These are phyloP conservation scores for Philaethria dido DNA, from an alignment of 2,888 invertebrate species.

Conservation along the genomic window DNA sequence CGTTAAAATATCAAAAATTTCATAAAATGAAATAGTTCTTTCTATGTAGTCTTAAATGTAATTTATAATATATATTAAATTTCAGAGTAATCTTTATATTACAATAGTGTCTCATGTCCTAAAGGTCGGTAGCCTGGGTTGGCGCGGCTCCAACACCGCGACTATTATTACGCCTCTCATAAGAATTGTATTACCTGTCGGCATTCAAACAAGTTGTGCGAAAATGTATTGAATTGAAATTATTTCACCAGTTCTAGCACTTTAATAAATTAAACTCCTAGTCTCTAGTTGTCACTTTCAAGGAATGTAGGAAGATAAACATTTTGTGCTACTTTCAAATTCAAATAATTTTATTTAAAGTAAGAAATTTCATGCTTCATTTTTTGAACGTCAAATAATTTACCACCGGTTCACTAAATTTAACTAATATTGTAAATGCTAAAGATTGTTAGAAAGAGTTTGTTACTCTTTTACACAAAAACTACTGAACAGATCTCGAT, in stretches of 20 bases:
- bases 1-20: no score
- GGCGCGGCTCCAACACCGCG: constrained; percentile 34
- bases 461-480: no score
- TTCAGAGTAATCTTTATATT: constrained; percentile 2
- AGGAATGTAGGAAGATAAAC: not conserved
- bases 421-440: no score
- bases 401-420: no score
- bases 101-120: constrained; percentile 23
- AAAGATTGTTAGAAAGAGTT: no score
- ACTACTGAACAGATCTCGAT: no score
- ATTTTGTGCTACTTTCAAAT: no score
- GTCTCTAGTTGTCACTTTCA: not conserved
- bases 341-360: no score
- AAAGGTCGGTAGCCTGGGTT: constrained; percentile 36
- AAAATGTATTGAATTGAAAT: constrained; percentile 14
- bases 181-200: constrained; percentile 35
- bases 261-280: not conserved
- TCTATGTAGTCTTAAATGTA: no score
- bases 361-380: no score
- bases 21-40: no score
- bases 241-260: not conserved
- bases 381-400: no score
- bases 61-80: not conserved
- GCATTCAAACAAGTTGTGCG: constrained; percentile 25
- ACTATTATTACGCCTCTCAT: constrained; percentile 35